Evolutionary conservation across 2,888 invertebrate species (phyloP), one percentile per base, ranked within the genome.

Genomic region (Margaritifera margaritifera): DNA sequence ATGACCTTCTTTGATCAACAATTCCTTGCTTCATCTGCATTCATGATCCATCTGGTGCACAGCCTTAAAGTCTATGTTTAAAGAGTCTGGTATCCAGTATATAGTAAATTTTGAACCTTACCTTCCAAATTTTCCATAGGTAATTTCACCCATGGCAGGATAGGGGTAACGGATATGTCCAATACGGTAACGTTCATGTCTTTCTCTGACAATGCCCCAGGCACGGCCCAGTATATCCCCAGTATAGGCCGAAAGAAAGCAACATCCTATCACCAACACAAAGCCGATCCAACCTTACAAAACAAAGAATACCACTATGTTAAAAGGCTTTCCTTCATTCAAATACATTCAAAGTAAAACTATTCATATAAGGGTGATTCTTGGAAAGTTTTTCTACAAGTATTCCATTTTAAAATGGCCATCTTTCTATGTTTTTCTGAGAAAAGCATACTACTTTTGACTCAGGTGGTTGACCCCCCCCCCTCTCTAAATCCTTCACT

Each of bases 101-200:
- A 27, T 0, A 42, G 18, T 31, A 42, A n/a, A 18, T 25, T 5
- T 19, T 19, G 22, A 20, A 19, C 56, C 75, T 66, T 77, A 87
- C 87, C 84, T 81, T 59, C 88, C 88, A 70, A 74, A 71, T 68
- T 76, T 82, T 8, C 96, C 96, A 80, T 93, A 94, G 0, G 95
- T 94, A 59, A 95, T 89, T 86, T 95, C 94, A 0, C 94, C 95
- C 25, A 96, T 92, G 0, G 96, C 95, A 0, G 95, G 94, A 86
- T 96, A 95, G 0, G 96, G 96, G 87, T 94, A 94, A 75, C 96
- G 94, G 73, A 92, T 92, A 61, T 90, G 88, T 91, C 80, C 63
- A 52, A 64, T 70, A 50, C 80, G 70, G 67, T 87, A 92, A 78
- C 93, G 92, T 0, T 93, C 92, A 83, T 92, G 93, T 0, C 93